A percentile compares a stretch with the other conserved stretches of the same genome.
phyloP scores from a whole-genome alignment of 2,797 vertebrate genomes.

The Protosalanx chinensis region DNA sequence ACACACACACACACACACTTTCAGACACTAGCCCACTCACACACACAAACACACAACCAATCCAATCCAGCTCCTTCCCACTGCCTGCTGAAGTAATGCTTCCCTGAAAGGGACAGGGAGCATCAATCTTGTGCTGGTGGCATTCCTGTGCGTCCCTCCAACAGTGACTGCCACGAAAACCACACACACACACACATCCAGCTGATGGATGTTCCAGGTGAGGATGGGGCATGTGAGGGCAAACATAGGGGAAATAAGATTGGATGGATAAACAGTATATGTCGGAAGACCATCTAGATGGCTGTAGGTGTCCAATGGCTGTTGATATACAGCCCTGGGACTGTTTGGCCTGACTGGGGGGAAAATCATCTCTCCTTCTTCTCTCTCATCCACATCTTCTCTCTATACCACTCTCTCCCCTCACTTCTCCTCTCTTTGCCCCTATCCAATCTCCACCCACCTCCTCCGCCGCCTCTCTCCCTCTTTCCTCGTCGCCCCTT shows the following conservation, averaged over 20 bases:
- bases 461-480: not conserved
- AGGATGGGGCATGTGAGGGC: not conserved
- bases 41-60: conserved; percentile 27
- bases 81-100: conserved; percentile 35
- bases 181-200: conserved; percentile 28
- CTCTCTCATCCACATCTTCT: not conserved
- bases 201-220: not conserved
- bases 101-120: conserved; percentile 33
- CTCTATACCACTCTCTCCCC: conserved; percentile 9
- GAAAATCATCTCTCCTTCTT: not conserved
- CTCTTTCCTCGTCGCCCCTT: conserved; percentile 31
- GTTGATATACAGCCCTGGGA: not conserved
- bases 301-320: too few relatives aligned
- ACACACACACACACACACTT: not conserved
- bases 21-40: not conserved
- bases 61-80: conserved; percentile 38
- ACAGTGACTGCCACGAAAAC: not conserved
- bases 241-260: conserved; percentile 18
- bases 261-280: conserved; percentile 7
- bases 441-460: conserved; percentile 1
- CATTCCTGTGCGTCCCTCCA: conserved; percentile 26
- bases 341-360: not conserved
- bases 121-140: conserved; percentile 56
- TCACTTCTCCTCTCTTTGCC: not conserved
- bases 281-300: not conserved